phyloP scores from a whole-genome alignment of 2,113 vertebrate genomes.

The Caloenas nicobarica region DNA sequence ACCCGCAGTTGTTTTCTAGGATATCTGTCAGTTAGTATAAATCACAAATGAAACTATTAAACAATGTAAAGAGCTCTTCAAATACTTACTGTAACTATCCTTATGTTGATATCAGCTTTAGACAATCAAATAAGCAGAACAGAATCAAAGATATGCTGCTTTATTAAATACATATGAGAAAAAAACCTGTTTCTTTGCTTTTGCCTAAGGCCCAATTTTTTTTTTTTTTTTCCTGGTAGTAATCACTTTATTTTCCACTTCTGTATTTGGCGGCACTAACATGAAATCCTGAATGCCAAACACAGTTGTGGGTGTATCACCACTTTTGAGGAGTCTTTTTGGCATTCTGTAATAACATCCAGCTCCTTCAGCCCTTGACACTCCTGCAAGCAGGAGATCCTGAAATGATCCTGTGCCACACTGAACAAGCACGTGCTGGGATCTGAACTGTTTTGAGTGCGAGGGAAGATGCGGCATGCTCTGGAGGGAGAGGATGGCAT shows the following conservation, averaged over 20 bases:
- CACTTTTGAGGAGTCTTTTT: neutral
- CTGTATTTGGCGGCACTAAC: neutral
- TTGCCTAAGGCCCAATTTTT: neutral
- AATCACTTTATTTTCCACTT: slow-evolving; percentile 3
- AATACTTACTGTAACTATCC: slow-evolving; percentile 13
- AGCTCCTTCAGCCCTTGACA: slow-evolving; percentile 20
- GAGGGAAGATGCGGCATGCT: neutral
- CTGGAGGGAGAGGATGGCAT: neutral
- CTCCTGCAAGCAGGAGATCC: slow-evolving; percentile 16
- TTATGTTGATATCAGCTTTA: slow-evolving; percentile 59
- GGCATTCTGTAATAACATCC: neutral
- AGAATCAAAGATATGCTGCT: slow-evolving; percentile 42
- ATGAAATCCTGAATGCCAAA: neutral
- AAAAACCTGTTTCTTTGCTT: neutral
- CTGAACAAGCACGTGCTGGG: neutral
- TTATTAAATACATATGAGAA: slow-evolving; percentile 27
- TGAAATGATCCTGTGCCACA: neutral
- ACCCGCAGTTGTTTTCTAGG: slow-evolving; percentile 15
- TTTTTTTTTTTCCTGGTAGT: neutral
- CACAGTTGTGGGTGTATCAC: neutral
- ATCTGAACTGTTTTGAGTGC: neutral
- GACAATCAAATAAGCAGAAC: slow-evolving; percentile 72
- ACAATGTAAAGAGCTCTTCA: slow-evolving; percentile 15
- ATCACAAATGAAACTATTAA: slow-evolving; percentile 34
- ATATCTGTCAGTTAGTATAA: slow-evolving; percentile 7